phyloP scores from a whole-genome alignment of 2,113 vertebrate genomes.

The Syrmaticus mikado region DNA sequence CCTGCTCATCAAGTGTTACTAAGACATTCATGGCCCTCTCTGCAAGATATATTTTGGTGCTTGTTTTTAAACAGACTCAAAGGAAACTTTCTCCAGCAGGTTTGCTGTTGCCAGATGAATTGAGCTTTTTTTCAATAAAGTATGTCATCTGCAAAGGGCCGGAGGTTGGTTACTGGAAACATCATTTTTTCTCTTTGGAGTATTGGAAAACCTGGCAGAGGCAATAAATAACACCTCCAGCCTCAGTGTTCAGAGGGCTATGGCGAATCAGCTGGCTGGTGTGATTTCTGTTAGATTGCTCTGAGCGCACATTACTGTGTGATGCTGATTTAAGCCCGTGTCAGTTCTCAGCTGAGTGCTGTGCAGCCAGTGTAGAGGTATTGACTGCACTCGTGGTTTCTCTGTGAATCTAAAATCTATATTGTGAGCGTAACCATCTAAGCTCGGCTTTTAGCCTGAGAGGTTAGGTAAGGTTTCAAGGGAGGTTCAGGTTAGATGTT shows the following conservation, averaged over 20 bases:
- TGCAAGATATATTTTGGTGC: neutral
- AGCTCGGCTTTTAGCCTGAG: neutral
- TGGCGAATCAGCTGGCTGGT: neutral
- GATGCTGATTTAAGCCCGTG: neutral
- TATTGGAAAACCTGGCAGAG: neutral
- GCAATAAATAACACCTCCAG: neutral
- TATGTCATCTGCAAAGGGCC: neutral
- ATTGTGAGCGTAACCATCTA: neutral
- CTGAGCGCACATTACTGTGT: neutral
- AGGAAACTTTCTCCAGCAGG: neutral
- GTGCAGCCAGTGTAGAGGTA: neutral
- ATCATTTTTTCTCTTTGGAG: neutral
- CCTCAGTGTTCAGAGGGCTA: neutral
- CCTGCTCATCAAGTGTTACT: neutral
- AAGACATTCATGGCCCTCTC: neutral
- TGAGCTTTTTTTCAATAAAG: neutral
- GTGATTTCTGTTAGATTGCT: neutral
- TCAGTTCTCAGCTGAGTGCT: neutral
- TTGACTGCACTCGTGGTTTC: neutral
- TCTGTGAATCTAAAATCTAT: neutral
- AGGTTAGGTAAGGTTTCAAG: neutral
- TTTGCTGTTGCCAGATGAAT: neutral
- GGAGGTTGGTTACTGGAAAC: neutral
- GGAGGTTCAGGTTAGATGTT: too few species aligned
- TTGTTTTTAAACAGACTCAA: slow-evolving; percentile 2